Evolutionary conservation across 2,888 invertebrate species (phyloP).

Genomic region (Ormyrus labotus): DNA sequence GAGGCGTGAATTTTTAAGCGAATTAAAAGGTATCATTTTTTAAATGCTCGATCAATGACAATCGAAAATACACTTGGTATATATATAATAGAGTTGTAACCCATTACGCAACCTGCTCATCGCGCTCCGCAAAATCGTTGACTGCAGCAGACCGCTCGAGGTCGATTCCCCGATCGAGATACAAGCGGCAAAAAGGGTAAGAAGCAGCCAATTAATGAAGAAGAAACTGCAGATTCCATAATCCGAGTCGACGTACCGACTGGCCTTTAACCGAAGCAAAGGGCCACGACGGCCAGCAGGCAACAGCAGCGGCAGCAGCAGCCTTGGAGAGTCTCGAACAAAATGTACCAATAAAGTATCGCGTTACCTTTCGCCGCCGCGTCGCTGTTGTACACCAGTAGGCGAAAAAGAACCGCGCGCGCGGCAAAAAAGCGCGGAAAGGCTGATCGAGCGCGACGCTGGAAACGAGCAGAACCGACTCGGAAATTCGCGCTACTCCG

Average conservation of each 20-base stretch:
- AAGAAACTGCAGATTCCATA: conserved; percentile 44
- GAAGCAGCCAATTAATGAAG: conserved; percentile 37
- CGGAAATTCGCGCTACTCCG: not conserved
- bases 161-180: too few relatives aligned
- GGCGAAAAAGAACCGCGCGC: conserved; percentile 32
- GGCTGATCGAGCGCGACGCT: conserved; percentile 50
- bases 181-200: not conserved
- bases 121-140: too few relatives aligned
- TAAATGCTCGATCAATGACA: too few relatives aligned
- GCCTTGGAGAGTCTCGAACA: conserved; percentile 34
- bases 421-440: not conserved
- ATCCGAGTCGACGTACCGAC: conserved; percentile 32
- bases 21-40: not conserved
- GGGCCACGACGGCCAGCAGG: not conserved
- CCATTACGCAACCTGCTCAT: too few relatives aligned
- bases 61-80: too few relatives aligned
- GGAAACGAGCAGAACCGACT: conserved; percentile 34
- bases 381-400: conserved; percentile 15
- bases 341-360: conserved; percentile 55
- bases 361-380: conserved; percentile 44
- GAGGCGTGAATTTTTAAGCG: not conserved
- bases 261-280: conserved; percentile 7
- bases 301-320: not conserved
- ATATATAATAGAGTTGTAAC: too few relatives aligned
- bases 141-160: too few relatives aligned